Evolutionary conservation across 2,888 invertebrate species (phyloP).

Genomic region (Pyrrhia umbra): DNA sequence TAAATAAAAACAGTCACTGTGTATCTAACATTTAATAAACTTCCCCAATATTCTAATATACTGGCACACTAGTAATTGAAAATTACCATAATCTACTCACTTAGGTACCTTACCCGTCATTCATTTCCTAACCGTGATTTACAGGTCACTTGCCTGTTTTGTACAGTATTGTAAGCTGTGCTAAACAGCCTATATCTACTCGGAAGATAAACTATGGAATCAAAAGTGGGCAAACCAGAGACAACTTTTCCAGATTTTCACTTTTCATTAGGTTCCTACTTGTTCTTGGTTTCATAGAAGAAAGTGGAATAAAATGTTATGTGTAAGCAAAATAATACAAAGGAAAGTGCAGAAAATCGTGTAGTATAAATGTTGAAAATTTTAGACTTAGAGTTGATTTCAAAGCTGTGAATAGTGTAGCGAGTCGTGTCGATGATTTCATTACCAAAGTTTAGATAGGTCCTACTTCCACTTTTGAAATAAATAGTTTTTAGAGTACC

Average conservation of each 20-base stretch:
- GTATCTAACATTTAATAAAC: slow-evolving; percentile 87
- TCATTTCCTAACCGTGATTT: no score
- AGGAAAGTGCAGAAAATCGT: slow-evolving; percentile 29
- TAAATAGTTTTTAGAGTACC: neutral
- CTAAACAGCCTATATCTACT: no score
- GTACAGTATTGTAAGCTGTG: no score
- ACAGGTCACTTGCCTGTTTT: no score
- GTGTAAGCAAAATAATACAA: neutral
- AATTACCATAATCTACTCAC: no score
- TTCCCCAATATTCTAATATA: slow-evolving; percentile 86
- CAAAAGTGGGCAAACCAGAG: no score
- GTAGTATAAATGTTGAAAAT: slow-evolving; percentile 42
- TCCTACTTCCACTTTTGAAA: neutral
- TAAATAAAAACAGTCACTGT: slow-evolving; percentile 12
- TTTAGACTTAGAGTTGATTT: slow-evolving; percentile 26
- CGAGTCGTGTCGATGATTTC: slow-evolving; percentile 38
- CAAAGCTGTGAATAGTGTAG: slow-evolving; percentile 58
- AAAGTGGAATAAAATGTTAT: no score
- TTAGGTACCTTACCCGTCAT: no score
- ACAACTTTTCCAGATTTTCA: no score
- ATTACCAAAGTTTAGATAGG: neutral
- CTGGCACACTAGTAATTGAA: slow-evolving; percentile 85
- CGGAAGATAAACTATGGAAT: no score
- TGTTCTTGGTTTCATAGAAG: no score
- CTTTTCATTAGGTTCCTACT: no score